These are phyloP conservation scores for Ectemnius continuus DNA, from an alignment of 2,888 invertebrate species.

Conservation along the genomic window DNA sequence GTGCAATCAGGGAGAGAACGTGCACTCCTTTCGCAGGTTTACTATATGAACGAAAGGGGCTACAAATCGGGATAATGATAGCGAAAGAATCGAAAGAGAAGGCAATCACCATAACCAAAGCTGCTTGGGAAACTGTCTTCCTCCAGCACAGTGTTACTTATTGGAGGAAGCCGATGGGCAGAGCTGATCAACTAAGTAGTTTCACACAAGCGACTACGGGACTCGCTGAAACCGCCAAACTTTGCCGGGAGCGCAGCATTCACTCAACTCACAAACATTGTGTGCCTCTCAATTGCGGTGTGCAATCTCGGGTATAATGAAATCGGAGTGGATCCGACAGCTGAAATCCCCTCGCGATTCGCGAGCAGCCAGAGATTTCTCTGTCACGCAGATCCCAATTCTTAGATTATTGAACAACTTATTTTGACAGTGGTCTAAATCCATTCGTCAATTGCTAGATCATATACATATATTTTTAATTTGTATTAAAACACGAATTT, in stretches of 20 bases:
- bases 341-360: too few species aligned
- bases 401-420: too few species aligned
- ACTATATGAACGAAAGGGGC: neutral
- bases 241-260: too few species aligned
- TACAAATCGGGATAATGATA: neutral
- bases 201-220: constrained; percentile 27
- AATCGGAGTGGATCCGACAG: too few species aligned
- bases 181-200: too few species aligned
- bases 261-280: neutral
- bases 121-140: constrained; percentile 38
- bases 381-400: neutral
- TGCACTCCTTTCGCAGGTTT: neutral
- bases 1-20: neutral
- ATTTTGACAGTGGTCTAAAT: too few species aligned
- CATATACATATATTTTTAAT: too few species aligned
- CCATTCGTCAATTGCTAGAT: too few species aligned
- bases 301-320: too few species aligned
- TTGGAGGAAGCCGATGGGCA: constrained; percentile 52
- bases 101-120: constrained; percentile 25
- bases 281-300: neutral
- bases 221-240: too few species aligned
- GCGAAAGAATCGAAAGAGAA: neutral
- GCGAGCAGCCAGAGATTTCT: neutral
- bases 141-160: constrained; percentile 64
- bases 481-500: too few species aligned